Base-by-base conservation (phyloP, 1,140 invertebrate genomes). In the Battus philenor region DNA sequence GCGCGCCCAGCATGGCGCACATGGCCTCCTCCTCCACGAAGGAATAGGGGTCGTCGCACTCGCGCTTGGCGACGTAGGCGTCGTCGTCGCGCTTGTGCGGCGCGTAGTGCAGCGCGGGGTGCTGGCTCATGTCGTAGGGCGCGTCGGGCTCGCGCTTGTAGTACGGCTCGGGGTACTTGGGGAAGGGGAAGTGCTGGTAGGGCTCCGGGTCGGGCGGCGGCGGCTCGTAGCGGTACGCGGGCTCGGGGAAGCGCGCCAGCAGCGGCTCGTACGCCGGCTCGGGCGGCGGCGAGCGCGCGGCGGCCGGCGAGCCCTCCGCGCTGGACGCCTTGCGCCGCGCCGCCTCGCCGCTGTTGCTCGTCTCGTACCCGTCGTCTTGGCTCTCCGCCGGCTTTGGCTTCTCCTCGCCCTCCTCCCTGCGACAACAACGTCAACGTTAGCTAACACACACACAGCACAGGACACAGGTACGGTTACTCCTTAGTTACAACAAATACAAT, bases 341-440 rank as follows among this genome's bases (percentile, higher is more conserved):
- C 62, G 68, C 77, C 72, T 86, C 91, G 75, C 93, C 90, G 78
- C 93, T 93, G 62, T 91, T 93, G 86, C 92, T 92, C 52, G 93
- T 94, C 87, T 95, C 93, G 87, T 94, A 94, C 51, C 93, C 93
- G 86, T 95, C 93, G 88, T 95, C 93, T 69, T 93, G 89, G 54
- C 90, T 90, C 81, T 94, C 93, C 63, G 91, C 88, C 58, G 76
- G 66, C 68, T 75, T 84, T 68, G 80, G 74, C 66, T 87, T 83
- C 52, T 78, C 81, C 29, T 71, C 70, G 63, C 69, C 76, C 69
- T 83, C 80, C 69, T 78, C 74, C 73, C 80, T 84, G 71, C 10
- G 15, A 52, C 16, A 33, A 5, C 10, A 17, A 8, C 36, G 18
- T 6, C 2, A 20, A 2, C 18, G 18, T 20, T 20, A 20, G 6